Evolutionary conservation across 2,888 invertebrate genomes (phyloP).

Genomic region (Nomada flava): DNA sequence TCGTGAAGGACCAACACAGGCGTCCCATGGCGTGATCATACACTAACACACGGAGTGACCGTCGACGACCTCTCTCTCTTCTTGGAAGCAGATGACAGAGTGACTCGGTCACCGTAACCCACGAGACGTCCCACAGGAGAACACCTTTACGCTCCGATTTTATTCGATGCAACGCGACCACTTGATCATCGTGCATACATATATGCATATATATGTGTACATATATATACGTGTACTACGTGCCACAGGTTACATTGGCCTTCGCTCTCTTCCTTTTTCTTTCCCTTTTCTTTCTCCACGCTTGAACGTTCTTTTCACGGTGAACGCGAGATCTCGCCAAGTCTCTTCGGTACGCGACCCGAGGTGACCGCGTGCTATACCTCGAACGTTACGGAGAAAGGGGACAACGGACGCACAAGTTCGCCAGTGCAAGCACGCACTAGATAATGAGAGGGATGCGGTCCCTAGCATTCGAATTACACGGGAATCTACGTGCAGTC

Average conservation of each 20-base stretch:
- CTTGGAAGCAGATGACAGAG: conserved; percentile 76
- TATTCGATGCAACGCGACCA: conserved; percentile 46
- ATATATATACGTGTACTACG: neutral
- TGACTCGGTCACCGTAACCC: conserved; percentile 66
- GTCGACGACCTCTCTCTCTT: conserved; percentile 41
- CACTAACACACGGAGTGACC: conserved; percentile 27
- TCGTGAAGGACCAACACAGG: conserved; percentile 67
- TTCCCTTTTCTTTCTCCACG: conserved; percentile 10
- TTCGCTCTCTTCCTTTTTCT: conserved; percentile 11
- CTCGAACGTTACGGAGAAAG: conserved; percentile 37
- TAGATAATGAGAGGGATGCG: conserved; percentile 41
- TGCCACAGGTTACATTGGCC: conserved; percentile 15
- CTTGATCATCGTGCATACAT: conserved; percentile 37
- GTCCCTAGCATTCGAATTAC: conserved; percentile 30
- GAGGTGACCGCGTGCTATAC: conserved; percentile 33
- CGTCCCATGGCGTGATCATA: conserved; percentile 58
- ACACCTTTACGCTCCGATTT: conserved; percentile 41
- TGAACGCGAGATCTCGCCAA: conserved; percentile 20
- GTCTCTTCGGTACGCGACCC: conserved; percentile 14
- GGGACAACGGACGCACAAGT: conserved; percentile 26
- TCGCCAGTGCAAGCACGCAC: conserved; percentile 28
- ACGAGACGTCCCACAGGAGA: conserved; percentile 54
- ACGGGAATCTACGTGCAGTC: neutral
- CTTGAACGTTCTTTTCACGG: conserved; percentile 16
- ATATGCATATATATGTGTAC: too few relatives aligned